Evolutionary conservation across 2,113 vertebrate genomes (phyloP), one percentile per base, ranked within the genome.

Genomic region (Neodontobutis hainanensis): DNA sequence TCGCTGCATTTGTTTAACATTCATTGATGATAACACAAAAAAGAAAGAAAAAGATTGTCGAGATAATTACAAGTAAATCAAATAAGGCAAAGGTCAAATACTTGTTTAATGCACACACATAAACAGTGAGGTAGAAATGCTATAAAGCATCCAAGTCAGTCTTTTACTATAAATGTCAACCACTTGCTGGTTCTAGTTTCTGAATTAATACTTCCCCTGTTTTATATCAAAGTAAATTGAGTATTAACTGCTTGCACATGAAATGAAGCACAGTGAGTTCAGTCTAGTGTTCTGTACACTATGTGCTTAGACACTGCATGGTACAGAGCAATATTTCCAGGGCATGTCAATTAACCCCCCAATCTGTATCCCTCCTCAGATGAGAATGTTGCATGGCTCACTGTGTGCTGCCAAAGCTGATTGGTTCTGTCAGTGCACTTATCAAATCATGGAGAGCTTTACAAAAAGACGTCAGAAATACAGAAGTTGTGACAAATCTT

Each of bases 271-370:
- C 50, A 52, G 50, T 52, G 35, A 35, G 51, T 35, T 6, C 51
- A 3, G 11, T 11, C 32, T 14, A 55, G 36, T 38, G 52, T 55
- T 55, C 52, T 55, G 34, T 55, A 55, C 52, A 55, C 15, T 55
- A 55, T 55, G 52, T 55, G 36, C 52, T 55, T 55, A 55, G 34
- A 4, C 34, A 38, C 36, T 11, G 52, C 34, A n/a, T 15, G 52
- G 52, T 55, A 38, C 52, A 55, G 12, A 8, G 52, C n/a, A 55
- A 55, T 14, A 55, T 55, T 55, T 55, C 11, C 52, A 55, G 34
- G 11, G 51, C 51, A 35, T 32, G 52, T 36, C 52, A 55, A 55
- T 55, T 55, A 55, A 55, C 36, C 52, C 32, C 52, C 34, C 6
- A 36, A 55, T 55, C 52, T 38, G 52, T 36, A 38, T 36, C 34